Evolutionary conservation across 2,113 vertebrate genomes (phyloP), one percentile per base, ranked within the genome.

Genomic region (Phrynosoma blainvillii): DNA sequence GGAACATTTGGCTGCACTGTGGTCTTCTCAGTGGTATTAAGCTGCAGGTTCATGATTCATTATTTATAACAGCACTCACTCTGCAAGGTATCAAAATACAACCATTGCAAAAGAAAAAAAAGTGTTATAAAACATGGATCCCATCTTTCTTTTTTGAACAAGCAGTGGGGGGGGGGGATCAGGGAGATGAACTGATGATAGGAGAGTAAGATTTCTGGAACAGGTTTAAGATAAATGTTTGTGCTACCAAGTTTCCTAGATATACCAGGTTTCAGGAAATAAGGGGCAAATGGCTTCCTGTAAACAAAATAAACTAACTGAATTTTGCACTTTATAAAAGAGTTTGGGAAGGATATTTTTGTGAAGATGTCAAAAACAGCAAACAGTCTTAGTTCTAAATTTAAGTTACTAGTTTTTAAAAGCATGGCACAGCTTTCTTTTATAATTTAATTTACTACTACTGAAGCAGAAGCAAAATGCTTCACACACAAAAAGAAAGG

Each of bases 1-100:
- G 90, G 89, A 93, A 94, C 91, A 94, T 93, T 91, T 94, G 94
- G 91, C 91, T 90, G 93, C 92, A 90, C 93, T 89, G 93, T 94
- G 92, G 93, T 95, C 94, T 91, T 87, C 93, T 93, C 93, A 91
- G 91, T 88, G 87, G 91, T 90, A 94, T 89, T 92, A 93, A 92
- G 80, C 84, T 82, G 59, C 79, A 93, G 86, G 62, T 79, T 93
- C 0, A 0, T 86, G 89, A 94, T 88, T 89, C 65, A 87, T 93
- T 94, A 94, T 93, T 93, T 87, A 87, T 90, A 93, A 92, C 81
- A 92, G 88, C 71, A 87, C 40, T 84, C 8, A 84, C 85, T 92
- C 87, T 83, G 52, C 91, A 87, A 94, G 92, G 59, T 70, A 91
- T 52, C 40, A 82, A 65, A 80, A 87, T 87, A 90, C 54, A 87